These are phyloP conservation scores for Protaetia brevitarsis DNA, from an alignment of 1,140 invertebrate genomes.

Conservation along the genomic window DNA sequence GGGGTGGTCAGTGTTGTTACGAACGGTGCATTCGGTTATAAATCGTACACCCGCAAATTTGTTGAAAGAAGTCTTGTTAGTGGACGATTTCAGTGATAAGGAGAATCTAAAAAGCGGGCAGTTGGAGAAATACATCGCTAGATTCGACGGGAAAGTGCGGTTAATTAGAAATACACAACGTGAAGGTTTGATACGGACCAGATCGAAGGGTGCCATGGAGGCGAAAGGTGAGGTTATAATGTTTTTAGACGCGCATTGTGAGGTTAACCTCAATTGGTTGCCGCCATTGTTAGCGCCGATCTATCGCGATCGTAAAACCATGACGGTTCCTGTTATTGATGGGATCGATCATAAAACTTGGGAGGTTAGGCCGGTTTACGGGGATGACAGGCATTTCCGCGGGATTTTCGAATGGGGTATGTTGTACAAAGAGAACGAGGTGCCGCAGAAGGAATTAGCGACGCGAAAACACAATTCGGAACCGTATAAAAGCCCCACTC, in stretches of 20 bases:
- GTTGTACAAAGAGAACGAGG: slow-evolving; percentile 96
- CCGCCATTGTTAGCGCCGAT: slow-evolving; percentile 94
- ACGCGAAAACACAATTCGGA: slow-evolving; percentile 79
- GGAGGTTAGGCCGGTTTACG: slow-evolving; percentile 91
- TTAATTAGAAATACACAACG: slow-evolving; percentile 82
- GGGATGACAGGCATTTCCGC: slow-evolving; percentile 72
- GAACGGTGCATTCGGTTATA: slow-evolving; percentile 94
- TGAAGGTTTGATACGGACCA: slow-evolving; percentile 86
- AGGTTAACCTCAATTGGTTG: slow-evolving; percentile 95
- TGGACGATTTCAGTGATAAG: slow-evolving; percentile 98
- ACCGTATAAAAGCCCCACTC: slow-evolving; percentile 91
- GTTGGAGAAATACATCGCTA: slow-evolving; percentile 85
- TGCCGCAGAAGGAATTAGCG: slow-evolving; percentile 78
- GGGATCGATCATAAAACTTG: slow-evolving; percentile 94
- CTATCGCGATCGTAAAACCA: slow-evolving; percentile 78
- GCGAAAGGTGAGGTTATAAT: slow-evolving; percentile 95
- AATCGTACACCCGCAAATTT: slow-evolving; percentile 87
- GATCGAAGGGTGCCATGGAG: slow-evolving; percentile 90
- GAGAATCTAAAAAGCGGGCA: slow-evolving; percentile 79
- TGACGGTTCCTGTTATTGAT: slow-evolving; percentile 98
- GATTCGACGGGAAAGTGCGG: slow-evolving; percentile 85
- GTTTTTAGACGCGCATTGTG: slow-evolving; percentile 93
- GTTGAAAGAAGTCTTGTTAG: slow-evolving; percentile 93
- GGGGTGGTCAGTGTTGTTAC: slow-evolving; percentile 89
- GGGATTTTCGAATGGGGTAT: slow-evolving; percentile 99